phyloP scores from a whole-genome alignment of 2,797 vertebrate species.

The Malacoraja senta region DNA sequence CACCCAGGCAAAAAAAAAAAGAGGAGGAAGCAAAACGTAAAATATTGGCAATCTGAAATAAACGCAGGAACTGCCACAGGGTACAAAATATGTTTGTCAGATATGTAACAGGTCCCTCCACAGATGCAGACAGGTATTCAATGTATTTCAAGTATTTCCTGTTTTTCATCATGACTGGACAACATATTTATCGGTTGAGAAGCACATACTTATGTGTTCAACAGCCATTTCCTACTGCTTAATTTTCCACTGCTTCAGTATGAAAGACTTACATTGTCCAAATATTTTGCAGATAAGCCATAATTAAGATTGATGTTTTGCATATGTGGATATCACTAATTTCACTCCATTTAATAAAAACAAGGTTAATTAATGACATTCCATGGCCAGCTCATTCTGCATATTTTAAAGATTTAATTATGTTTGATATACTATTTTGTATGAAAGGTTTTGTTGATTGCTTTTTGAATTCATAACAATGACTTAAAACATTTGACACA shows the following conservation, averaged over 20 bases:
- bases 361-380: not conserved
- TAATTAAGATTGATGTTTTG: not conserved
- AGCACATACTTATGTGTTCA: not conserved
- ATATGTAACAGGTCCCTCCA: not conserved
- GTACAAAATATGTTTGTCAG: not conserved
- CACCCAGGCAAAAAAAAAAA: not conserved
- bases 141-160: conserved; percentile 14
- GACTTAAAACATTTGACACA: not conserved
- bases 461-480: not conserved
- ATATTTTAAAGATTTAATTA: conserved; percentile 1
- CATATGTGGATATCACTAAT: not conserved
- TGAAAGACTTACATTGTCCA: not conserved
- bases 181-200: not conserved
- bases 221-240: too few species aligned
- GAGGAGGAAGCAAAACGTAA: not conserved
- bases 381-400: not conserved
- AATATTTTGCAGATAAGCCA: not conserved
- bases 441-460: not conserved
- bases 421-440: not conserved
- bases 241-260: not conserved
- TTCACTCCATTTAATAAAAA: not conserved
- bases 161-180: not conserved
- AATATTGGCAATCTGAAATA: not conserved
- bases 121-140: not conserved
- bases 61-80: not conserved